Evolutionary conservation across 2,113 vertebrate species (phyloP).

Genomic region (Tragelaphus imberbis): DNA sequence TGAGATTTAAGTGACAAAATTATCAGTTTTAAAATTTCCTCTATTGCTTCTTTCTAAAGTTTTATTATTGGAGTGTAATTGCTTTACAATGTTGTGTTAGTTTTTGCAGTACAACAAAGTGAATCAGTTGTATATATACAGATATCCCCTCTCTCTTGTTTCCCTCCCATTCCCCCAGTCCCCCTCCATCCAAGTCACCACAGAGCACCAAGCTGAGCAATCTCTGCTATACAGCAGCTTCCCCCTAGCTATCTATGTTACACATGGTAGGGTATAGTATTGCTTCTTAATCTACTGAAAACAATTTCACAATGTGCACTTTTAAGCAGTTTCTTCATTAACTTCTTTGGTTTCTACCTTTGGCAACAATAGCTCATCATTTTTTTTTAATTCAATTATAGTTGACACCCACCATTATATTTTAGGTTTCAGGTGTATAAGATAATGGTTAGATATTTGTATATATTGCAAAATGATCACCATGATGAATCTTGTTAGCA

Average conservation of each 20-base stretch:
- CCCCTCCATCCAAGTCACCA: background rate
- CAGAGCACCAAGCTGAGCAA: background rate
- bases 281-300: background rate
- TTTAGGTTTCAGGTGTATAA: background rate
- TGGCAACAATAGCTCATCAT: constrained; percentile 66
- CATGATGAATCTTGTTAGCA: background rate
- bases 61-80: background rate
- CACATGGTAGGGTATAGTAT: background rate
- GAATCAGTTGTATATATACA: background rate
- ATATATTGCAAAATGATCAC: background rate
- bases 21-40: background rate
- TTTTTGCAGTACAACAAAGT: background rate
- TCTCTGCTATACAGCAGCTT: background rate
- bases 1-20: background rate
- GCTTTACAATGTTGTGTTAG: background rate
- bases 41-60: background rate
- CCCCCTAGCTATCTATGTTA: background rate
- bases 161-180: background rate
- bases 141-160: background rate
- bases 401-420: background rate
- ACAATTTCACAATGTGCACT: background rate
- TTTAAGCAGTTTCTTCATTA: background rate
- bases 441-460: background rate
- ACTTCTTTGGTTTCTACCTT: background rate
- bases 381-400: background rate